Evolutionary conservation across 2,888 invertebrate genomes (phyloP).

Genomic region (Parapristionchus giblindavisi): DNA sequence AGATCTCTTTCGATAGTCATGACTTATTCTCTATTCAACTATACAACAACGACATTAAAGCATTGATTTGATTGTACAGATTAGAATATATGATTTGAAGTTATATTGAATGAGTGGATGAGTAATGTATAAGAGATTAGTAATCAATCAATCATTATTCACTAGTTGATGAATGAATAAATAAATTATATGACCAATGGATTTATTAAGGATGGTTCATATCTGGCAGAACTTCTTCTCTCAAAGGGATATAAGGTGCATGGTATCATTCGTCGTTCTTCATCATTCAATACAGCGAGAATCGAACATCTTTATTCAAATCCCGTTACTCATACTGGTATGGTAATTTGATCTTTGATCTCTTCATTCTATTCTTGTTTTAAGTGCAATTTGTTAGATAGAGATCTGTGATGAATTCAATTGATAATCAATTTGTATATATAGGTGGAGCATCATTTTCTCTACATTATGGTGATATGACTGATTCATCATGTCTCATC

Average conservation of each 20-base stretch:
- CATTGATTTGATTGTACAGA: too few species aligned
- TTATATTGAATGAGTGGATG: too few species aligned
- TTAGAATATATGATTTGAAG: too few species aligned
- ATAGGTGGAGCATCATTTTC: slow-evolving; percentile 77
- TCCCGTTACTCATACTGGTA: slow-evolving; percentile 81
- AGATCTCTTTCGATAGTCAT: too few species aligned
- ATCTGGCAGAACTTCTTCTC: slow-evolving; percentile 90
- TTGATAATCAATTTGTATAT: too few species aligned
- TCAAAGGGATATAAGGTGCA: slow-evolving; percentile 90
- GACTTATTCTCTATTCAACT: too few species aligned
- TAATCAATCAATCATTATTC: too few species aligned
- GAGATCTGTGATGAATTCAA: not conserved
- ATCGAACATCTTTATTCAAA: slow-evolving; percentile 95
- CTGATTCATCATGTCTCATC: slow-evolving; percentile 92
- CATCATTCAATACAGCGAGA: slow-evolving; percentile 87
- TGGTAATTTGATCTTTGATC: slow-evolving; percentile 8
- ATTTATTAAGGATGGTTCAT: slow-evolving; percentile 85
- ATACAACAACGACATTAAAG: too few species aligned
- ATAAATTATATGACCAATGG: not conserved
- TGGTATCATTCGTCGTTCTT: slow-evolving; percentile 85
- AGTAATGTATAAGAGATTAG: too few species aligned
- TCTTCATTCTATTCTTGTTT: not conserved
- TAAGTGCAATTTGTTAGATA: not conserved
- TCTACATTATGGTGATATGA: slow-evolving; percentile 97
- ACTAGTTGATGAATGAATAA: too few species aligned